Base-by-base conservation (phyloP, 2,888 invertebrate genomes). In the Hypena proboscidalis region DNA sequence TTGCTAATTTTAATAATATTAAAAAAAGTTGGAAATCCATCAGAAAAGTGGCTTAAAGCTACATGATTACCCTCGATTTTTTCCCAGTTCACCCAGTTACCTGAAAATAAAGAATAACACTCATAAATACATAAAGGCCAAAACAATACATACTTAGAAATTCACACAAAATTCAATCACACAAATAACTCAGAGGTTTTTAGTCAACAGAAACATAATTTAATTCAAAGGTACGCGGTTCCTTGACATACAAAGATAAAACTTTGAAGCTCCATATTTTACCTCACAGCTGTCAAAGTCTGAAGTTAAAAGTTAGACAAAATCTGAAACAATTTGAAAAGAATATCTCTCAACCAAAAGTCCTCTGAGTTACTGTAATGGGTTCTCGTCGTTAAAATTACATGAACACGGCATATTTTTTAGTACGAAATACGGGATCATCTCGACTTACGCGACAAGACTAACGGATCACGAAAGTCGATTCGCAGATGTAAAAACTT, bases 331-430 rank as follows among this genome's bases (percentile, higher is more conserved):
- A 51, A 49, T 54, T 49, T 54, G 50, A 45, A 41, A 47, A 43
- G 25, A 15, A 7, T 17, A 37, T 36, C 32, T 27, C 27, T 26
- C 37, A 44, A 54, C 46, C 45, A 33, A 42, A 49, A 27, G 37
- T 35, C 39, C 31, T 14, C 23, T 7, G 35, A 26, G 48, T 52
- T 46, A 47, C 54, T 46, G 41, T 52, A 59, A 61, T 39, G 26
- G 34, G 46, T 44, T 54, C 47, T 37, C 43, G 44, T 30, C 44
- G 35, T 65, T 62, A 65, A 59, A 65, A 62, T 65, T 67, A 67
- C 59, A 67, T 55, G 52, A 46, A 55, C 47, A 43, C 57, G 44
- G 49, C 51, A 47, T 53, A 54, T 53, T 57, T 62, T 59, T 66
- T 40, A 61, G 40, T 20, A 22, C 35, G 20, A 51, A 57, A 47